phyloP scores from a whole-genome alignment of 2,888 invertebrate species.

The Stenotaenia linearis region DNA sequence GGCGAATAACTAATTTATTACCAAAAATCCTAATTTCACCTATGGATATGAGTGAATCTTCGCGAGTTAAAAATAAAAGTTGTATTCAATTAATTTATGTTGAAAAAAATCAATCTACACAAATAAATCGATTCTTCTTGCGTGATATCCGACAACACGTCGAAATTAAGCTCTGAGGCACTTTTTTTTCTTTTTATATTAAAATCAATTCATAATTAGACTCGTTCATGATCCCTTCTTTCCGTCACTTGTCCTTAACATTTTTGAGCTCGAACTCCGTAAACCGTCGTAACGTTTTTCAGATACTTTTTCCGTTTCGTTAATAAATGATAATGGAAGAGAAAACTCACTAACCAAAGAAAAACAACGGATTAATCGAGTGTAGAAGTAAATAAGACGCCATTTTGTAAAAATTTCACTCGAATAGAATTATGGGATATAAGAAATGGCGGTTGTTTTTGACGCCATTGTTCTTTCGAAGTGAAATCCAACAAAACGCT shows the following conservation, averaged over 20 bases:
- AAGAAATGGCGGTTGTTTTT: too few species aligned
- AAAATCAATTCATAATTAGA: not conserved
- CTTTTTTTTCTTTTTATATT: conserved; percentile 1
- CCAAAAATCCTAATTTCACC: not conserved
- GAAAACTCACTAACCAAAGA: conserved; percentile 1
- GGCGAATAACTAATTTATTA: not conserved
- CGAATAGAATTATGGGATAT: too few species aligned
- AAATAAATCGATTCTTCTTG: not conserved
- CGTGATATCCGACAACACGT: not conserved
- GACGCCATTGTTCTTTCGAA: too few species aligned
- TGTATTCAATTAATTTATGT: not conserved
- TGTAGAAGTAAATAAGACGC: too few species aligned
- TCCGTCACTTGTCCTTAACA: not conserved
- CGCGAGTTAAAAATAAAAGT: not conserved
- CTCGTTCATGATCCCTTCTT: not conserved
- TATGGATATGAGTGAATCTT: not conserved
- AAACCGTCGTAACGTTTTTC: not conserved
- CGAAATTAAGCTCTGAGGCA: not conserved
- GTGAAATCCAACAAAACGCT: too few species aligned
- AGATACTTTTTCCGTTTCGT: not conserved
- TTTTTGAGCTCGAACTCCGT: not conserved
- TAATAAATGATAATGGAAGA: not conserved
- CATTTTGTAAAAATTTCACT: too few species aligned
- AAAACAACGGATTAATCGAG: not conserved
- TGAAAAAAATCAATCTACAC: not conserved